These are phyloP conservation scores for Drosophila mayaguana DNA, from an alignment of 2,888 invertebrate genomes.

Conservation along the genomic window DNA sequence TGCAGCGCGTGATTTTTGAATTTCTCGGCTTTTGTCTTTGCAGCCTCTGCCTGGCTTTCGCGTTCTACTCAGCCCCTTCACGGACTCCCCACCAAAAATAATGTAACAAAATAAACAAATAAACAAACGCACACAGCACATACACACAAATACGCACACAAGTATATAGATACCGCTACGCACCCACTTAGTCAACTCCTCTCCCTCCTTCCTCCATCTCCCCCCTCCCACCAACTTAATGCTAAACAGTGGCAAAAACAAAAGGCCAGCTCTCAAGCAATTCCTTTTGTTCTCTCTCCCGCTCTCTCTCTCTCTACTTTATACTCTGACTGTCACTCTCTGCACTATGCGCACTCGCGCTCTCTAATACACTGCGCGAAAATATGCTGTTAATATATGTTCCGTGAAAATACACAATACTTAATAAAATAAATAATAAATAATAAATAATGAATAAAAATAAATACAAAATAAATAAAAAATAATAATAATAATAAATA, in stretches of 20 bases:
- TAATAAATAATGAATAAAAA: too few relatives aligned
- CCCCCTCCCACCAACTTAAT: not conserved
- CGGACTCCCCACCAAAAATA: conserved; percentile 22
- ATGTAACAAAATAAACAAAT: conserved; percentile 73
- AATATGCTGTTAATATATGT: too few relatives aligned
- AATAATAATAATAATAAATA: too few relatives aligned
- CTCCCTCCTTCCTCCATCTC: not conserved
- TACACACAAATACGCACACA: conserved; percentile 15
- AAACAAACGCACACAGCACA: conserved; percentile 48
- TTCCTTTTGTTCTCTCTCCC: not conserved
- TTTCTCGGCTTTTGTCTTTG: conserved; percentile 67
- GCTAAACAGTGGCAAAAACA: conserved; percentile 37
- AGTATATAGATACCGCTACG: conserved; percentile 24
- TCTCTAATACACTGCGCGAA: conserved; percentile 39
- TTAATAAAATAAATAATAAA: too few relatives aligned
- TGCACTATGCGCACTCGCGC: conserved; percentile 33
- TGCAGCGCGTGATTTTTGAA: conserved; percentile 75
- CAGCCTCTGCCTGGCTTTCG: conserved; percentile 27
- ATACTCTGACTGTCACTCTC: not conserved
- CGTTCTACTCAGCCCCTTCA: conserved; percentile 17
- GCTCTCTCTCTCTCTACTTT: not conserved
- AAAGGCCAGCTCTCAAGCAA: conserved; percentile 21
- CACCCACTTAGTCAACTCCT: conserved; percentile 49
- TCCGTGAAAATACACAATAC: too few relatives aligned
- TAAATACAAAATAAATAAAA: too few relatives aligned